Percentiles rank a stretch among this genome's conserved stretches.
Conservation (phyloP, 2,888 invertebrate genomes). For the Temnothorax ravouxi region DNA sequence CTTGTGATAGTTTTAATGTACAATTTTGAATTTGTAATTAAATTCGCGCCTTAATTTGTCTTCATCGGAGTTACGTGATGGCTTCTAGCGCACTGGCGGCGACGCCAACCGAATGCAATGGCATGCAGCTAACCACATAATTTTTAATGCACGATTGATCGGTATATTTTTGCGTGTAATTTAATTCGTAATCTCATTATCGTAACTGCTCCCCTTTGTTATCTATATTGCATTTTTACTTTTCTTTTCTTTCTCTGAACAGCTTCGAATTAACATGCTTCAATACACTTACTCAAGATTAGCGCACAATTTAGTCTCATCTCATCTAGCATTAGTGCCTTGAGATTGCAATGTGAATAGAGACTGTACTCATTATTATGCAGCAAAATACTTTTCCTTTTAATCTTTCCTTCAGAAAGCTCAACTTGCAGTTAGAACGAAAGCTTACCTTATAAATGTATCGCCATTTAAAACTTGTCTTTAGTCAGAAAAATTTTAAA, state of each 20-base stretch:
- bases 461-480: conserved; percentile 40
- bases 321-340: background rate
- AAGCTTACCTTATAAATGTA: conserved; percentile 28
- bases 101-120: conserved; percentile 6
- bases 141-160: conserved; percentile 43
- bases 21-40: conserved; percentile 49
- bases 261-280: background rate
- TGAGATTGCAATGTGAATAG: background rate
- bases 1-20: conserved; percentile 37
- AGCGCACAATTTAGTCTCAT: background rate
- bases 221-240: background rate
- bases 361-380: conserved; percentile 39
- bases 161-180: conserved; percentile 14
- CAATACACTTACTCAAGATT: conserved; percentile 8
- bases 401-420: conserved; percentile 32
- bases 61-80: conserved; percentile 14
- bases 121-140: conserved; percentile 26
- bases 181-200: conserved; percentile 17
- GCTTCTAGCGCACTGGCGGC: background rate
- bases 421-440: conserved; percentile 37
- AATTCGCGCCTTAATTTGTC: conserved; percentile 40
- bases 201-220: background rate
- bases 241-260: background rate
- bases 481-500: conserved; percentile 33
- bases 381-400: conserved; percentile 32